Conservation (phyloP, 2,797 vertebrate genomes). For the Sebastes trivittatus region DNA sequence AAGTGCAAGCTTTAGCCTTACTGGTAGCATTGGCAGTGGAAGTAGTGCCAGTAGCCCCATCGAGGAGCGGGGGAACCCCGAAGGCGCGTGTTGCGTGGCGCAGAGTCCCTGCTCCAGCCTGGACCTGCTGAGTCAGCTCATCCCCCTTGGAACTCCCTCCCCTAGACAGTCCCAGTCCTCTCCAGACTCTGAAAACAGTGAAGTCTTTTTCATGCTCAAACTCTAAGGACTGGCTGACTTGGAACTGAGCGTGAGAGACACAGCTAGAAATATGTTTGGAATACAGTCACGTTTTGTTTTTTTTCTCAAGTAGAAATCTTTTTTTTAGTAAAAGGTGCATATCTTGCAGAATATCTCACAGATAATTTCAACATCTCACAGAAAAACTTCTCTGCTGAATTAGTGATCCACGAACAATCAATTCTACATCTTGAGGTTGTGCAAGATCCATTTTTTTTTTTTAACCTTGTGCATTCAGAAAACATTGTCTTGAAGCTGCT, state of each 20-base stretch:
- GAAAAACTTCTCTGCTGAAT: slow-evolving; percentile 9
- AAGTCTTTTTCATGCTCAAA: slow-evolving; percentile 86
- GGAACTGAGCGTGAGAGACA: slow-evolving; percentile 50
- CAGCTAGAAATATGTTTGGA: slow-evolving; percentile 40
- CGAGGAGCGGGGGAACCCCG: slow-evolving; percentile 91
- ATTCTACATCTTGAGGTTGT: not conserved
- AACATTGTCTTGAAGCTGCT: slow-evolving; percentile 21
- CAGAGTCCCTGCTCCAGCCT: slow-evolving; percentile 82
- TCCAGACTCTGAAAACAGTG: slow-evolving; percentile 72
- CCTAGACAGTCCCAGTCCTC: slow-evolving; percentile 44
- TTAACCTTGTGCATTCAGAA: slow-evolving; percentile 12
- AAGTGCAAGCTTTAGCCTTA: slow-evolving; percentile 45
- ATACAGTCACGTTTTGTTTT: slow-evolving; percentile 22
- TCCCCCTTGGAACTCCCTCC: slow-evolving; percentile 58
- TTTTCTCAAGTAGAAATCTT: slow-evolving; percentile 33
- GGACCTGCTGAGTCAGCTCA: slow-evolving; percentile 73
- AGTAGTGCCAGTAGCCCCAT: slow-evolving; percentile 77
- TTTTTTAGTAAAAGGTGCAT: slow-evolving; percentile 28
- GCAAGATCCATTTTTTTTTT: slow-evolving; percentile 15
- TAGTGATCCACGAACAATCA: not conserved
- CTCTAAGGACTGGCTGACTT: slow-evolving; percentile 73
- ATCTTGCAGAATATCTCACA: slow-evolving; percentile 40
- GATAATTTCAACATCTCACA: slow-evolving; percentile 20
- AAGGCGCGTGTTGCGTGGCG: slow-evolving; percentile 89
- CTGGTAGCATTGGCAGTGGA: slow-evolving; percentile 22